phyloP scores from a whole-genome alignment of 2,797 vertebrate species.

The Labroides dimidiatus region DNA sequence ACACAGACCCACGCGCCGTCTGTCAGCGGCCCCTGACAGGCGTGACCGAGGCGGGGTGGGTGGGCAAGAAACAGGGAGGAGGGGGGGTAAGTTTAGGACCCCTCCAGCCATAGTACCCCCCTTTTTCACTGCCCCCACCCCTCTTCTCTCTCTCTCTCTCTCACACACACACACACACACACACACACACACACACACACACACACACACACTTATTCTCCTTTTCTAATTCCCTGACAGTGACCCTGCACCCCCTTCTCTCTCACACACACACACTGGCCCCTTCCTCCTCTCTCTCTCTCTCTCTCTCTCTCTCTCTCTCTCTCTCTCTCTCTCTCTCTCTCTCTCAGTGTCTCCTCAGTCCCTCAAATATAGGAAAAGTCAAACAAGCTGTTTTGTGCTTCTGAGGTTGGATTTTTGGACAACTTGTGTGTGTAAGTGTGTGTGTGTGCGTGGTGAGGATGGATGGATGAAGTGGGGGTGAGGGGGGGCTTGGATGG shows the following conservation, averaged over 20 bases:
- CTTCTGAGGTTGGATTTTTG: background rate
- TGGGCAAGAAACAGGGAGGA: slow-evolving; percentile 50
- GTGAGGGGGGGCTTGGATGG: slow-evolving; percentile 52
- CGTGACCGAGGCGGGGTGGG: slow-evolving; percentile 77
- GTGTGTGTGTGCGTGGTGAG: slow-evolving; percentile 17
- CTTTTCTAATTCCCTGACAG: slow-evolving; percentile 77
- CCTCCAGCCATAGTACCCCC: slow-evolving; percentile 65
- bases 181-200: too few relatives aligned
- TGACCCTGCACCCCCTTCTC: slow-evolving; percentile 54
- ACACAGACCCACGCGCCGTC: slow-evolving; percentile 79
- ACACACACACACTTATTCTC: slow-evolving; percentile 52
- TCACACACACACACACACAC: too few relatives aligned
- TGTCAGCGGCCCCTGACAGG: slow-evolving; percentile 83
- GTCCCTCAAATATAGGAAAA: background rate
- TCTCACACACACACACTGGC: slow-evolving; percentile 47
- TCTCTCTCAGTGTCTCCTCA: too few relatives aligned
- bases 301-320: too few relatives aligned
- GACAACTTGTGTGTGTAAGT: background rate
- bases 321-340: too few relatives aligned
- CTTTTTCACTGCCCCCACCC: background rate
- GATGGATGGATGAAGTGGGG: slow-evolving; percentile 1
- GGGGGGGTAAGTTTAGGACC: slow-evolving; percentile 63
- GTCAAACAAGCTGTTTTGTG: background rate
- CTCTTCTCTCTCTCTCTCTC: too few relatives aligned
- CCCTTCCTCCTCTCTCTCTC: too few relatives aligned